phyloP scores from a whole-genome alignment of 1,140 invertebrate species.

The Euura saliciscinereae region DNA sequence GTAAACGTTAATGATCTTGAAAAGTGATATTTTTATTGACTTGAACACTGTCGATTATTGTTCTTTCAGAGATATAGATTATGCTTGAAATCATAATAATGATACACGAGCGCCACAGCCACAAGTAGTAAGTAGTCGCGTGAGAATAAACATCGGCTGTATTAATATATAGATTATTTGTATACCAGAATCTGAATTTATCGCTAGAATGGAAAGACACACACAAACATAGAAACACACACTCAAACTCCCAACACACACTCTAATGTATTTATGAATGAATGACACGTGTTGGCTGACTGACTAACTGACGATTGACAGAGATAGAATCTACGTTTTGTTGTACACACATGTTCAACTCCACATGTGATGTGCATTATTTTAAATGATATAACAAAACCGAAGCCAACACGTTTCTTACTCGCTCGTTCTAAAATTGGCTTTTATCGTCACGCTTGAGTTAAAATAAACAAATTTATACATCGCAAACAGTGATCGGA shows the following conservation, averaged over 20 bases:
- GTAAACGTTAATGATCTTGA: background rate
- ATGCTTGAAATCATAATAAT: too few species aligned
- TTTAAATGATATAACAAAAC: background rate
- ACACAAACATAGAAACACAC: background rate
- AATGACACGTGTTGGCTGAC: background rate
- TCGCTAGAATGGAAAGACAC: background rate
- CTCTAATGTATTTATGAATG: background rate
- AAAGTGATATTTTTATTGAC: background rate
- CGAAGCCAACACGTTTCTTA: background rate
- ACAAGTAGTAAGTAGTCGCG: too few species aligned
- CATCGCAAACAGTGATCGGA: too few species aligned
- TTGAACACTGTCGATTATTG: background rate
- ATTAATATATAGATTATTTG: background rate
- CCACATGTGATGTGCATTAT: background rate
- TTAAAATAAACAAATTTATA: too few species aligned
- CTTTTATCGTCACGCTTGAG: too few species aligned
- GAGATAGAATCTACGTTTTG: conserved; percentile 5
- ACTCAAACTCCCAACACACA: background rate
- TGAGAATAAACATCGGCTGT: too few species aligned
- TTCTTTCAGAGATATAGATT: too few species aligned
- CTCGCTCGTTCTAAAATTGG: background rate
- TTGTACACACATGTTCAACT: background rate
- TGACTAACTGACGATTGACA: background rate
- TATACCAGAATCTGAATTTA: conserved; percentile 6
- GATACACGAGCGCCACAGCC: too few species aligned